These are phyloP conservation scores for Palaemon carinicauda DNA, from an alignment of 1,140 invertebrate species.

Conservation along the genomic window DNA sequence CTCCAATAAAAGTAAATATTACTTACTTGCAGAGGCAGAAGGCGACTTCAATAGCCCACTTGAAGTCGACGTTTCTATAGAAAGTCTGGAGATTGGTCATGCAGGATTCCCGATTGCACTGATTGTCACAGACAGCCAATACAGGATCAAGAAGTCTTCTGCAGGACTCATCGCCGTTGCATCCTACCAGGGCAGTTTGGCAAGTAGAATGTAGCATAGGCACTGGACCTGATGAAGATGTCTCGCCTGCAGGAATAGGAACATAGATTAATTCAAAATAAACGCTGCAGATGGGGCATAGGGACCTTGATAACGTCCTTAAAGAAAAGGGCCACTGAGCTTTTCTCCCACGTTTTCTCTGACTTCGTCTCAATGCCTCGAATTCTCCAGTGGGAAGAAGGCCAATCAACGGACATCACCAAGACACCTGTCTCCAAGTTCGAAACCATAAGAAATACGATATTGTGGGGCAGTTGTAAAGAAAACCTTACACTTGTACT, in stretches of 20 bases:
- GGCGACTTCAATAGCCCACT: conserved; percentile 85
- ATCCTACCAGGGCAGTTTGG: conserved; percentile 76
- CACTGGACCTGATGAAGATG: not conserved
- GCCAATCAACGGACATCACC: too few species aligned
- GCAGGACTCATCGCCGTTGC: conserved; percentile 81
- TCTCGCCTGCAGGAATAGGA: not conserved
- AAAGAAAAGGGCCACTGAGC: too few species aligned
- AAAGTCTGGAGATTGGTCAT: conserved; percentile 87
- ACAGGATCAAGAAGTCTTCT: conserved; percentile 78
- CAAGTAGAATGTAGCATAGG: conserved; percentile 69
- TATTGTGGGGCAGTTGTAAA: too few species aligned
- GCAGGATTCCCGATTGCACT: conserved; percentile 83
- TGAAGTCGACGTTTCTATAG: conserved; percentile 79
- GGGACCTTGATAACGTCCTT: too few species aligned
- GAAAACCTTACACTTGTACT: too few species aligned
- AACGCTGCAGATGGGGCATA: too few species aligned
- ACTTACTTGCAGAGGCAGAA: conserved; percentile 93
- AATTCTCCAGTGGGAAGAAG: too few species aligned
- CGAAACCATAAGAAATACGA: too few species aligned
- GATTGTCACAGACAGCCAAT: conserved; percentile 77
- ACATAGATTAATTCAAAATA: not conserved
- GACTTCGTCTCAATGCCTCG: not conserved
- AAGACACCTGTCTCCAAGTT: too few species aligned
- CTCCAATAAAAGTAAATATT: too few species aligned
- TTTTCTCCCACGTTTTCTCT: not conserved